phyloP scores from a whole-genome alignment of 2,888 invertebrate genomes.

The Rhopalosiphum nymphaeae region DNA sequence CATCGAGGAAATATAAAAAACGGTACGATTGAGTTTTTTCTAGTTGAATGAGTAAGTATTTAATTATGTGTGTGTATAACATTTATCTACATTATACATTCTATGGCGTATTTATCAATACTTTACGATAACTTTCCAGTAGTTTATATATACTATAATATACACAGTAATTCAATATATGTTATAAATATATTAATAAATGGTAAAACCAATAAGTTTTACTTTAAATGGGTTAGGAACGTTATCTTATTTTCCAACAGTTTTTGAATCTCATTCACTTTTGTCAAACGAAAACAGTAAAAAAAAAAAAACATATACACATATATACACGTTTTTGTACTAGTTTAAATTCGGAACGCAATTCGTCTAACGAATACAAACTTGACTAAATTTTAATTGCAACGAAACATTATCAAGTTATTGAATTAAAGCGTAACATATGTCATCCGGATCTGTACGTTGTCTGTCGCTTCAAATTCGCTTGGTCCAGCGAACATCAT shows the following conservation, averaged over 20 bases:
- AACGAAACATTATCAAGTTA: constrained; percentile 37
- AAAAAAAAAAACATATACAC: not conserved
- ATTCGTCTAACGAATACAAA: constrained; percentile 24
- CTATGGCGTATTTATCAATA: not conserved
- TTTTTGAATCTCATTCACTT: not conserved
- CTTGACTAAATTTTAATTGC: constrained; percentile 23
- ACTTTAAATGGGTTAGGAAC: not conserved
- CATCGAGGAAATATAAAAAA: not conserved
- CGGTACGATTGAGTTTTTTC: not conserved
- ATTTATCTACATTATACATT: not conserved
- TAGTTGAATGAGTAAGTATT: not conserved
- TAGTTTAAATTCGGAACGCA: not conserved
- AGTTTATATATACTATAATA: not conserved
- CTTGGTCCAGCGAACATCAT: constrained; percentile 24
- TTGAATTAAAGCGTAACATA: constrained; percentile 13
- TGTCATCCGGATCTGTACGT: constrained; percentile 5
- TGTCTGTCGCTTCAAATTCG: not conserved
- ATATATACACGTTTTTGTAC: not conserved
- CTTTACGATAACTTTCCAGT: not conserved
- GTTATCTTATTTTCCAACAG: not conserved
- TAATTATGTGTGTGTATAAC: not conserved
- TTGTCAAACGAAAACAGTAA: not conserved
- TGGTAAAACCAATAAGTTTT: not conserved
- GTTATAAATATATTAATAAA: not conserved
- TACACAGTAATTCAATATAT: not conserved